Evolutionary conservation across 2,888 invertebrate species (phyloP).

Genomic region (Unio pictorum): DNA sequence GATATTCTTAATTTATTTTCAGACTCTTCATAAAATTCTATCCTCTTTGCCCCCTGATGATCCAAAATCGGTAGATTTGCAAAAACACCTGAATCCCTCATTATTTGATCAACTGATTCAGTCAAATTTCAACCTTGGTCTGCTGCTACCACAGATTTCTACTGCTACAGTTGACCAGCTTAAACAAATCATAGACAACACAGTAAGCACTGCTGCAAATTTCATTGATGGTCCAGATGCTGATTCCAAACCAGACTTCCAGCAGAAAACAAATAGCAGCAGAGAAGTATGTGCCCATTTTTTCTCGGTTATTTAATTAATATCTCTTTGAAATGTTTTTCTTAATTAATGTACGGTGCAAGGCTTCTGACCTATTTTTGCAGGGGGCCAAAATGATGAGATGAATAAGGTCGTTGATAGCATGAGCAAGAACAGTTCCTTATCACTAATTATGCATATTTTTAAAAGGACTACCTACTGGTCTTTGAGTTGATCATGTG

Average conservation of each 20-base stretch:
- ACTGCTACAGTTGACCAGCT: slow-evolving; percentile 44
- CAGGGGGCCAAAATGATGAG: too few species aligned
- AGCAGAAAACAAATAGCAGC: too few species aligned
- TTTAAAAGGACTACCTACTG: too few species aligned
- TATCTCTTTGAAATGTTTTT: too few species aligned
- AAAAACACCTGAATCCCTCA: slow-evolving; percentile 44
- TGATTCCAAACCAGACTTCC: slow-evolving; percentile 4
- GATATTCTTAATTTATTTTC: slow-evolving; percentile 14
- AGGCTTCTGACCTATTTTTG: too few species aligned
- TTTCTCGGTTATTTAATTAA: too few species aligned
- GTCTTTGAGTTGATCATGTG: too few species aligned
- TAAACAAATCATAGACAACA: slow-evolving; percentile 49
- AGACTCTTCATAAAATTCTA: slow-evolving; percentile 60
- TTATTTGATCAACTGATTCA: slow-evolving; percentile 45
- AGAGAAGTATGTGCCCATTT: too few species aligned
- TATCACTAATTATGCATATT: too few species aligned
- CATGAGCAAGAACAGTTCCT: too few species aligned
- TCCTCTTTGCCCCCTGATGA: slow-evolving; percentile 52
- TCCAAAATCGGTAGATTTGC: slow-evolving; percentile 47
- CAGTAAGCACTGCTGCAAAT: slow-evolving; percentile 41
- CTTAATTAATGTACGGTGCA: too few species aligned
- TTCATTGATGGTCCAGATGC: slow-evolving; percentile 29
- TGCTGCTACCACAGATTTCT: slow-evolving; percentile 45
- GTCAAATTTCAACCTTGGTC: slow-evolving; percentile 43
- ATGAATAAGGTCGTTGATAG: too few species aligned